Evolutionary conservation across 23 tunicate species (phyloP).

Genomic region (Aplidium turbinatum): DNA sequence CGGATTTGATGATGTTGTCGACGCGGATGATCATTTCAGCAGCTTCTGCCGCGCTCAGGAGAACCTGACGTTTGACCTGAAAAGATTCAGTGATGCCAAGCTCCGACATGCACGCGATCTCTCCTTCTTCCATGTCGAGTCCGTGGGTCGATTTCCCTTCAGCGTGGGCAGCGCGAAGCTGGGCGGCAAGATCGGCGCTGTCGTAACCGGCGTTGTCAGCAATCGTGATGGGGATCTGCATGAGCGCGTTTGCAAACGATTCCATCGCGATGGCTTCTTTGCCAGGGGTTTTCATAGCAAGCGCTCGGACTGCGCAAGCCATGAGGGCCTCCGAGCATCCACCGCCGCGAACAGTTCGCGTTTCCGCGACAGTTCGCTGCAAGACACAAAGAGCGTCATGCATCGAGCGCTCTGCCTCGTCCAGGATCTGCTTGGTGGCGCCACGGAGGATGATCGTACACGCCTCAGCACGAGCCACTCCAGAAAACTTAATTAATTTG

Average conservation of each 20-base stretch:
- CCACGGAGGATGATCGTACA: slow-evolving; percentile 98
- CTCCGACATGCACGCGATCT: slow-evolving; percentile 75
- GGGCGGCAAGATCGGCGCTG: slow-evolving; percentile 87
- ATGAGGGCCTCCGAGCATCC: slow-evolving; percentile 98
- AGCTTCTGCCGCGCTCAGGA: slow-evolving; percentile 87
- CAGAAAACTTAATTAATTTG: slow-evolving; percentile 86
- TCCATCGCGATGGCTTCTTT: slow-evolving; percentile 98
- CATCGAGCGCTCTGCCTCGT: slow-evolving; percentile 96
- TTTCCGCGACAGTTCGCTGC: slow-evolving; percentile 94
- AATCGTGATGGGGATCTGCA: slow-evolving; percentile 96
- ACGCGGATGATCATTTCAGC: slow-evolving; percentile 99
- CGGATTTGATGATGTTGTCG: slow-evolving; percentile 95
- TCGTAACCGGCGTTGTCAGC: slow-evolving; percentile 99
- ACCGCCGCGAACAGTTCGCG: slow-evolving; percentile 87
- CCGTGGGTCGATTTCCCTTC: slow-evolving; percentile 78
- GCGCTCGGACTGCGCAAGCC: slow-evolving; percentile 80
- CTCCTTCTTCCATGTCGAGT: slow-evolving; percentile 84
- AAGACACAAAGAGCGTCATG: slow-evolving; percentile 99
- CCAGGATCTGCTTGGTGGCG: slow-evolving; percentile 97
- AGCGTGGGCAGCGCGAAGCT: slow-evolving; percentile 91
- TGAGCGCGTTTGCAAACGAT: slow-evolving; percentile 92
- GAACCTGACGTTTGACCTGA: slow-evolving; percentile 94
- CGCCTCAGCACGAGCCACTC: slow-evolving; percentile 96
- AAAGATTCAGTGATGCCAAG: slow-evolving; percentile 93
- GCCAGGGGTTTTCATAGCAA: slow-evolving; percentile 84